phyloP scores from a whole-genome alignment of 2,888 invertebrate genomes.

The Pseudeuparius sepicola region DNA sequence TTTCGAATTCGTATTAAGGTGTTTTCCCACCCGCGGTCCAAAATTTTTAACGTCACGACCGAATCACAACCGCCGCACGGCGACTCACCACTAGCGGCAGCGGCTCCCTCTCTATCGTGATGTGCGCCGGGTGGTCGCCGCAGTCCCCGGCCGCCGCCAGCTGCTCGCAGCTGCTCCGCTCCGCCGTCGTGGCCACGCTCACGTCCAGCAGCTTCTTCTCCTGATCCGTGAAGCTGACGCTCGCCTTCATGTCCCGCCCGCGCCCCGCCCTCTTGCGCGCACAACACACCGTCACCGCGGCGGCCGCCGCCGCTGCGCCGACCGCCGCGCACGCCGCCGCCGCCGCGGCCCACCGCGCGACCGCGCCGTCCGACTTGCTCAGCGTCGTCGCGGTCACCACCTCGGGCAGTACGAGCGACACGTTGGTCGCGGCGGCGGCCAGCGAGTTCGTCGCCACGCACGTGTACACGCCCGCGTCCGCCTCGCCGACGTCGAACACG shows the following conservation, averaged over 20 bases:
- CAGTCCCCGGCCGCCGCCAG: conserved; percentile 50
- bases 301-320: conserved; percentile 46
- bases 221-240: conserved; percentile 78
- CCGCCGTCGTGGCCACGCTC: conserved; percentile 61
- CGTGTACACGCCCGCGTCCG: conserved; percentile 76
- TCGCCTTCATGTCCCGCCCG: conserved; percentile 63
- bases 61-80: too few relatives aligned
- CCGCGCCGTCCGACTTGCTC: conserved; percentile 60
- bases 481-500: conserved; percentile 69
- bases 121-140: conserved; percentile 41
- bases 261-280: conserved; percentile 46
- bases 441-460: conserved; percentile 66
- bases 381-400: conserved; percentile 70
- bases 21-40: conserved; percentile 36
- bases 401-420: conserved; percentile 55
- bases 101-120: conserved; percentile 44
- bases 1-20: too few relatives aligned
- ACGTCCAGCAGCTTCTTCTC: conserved; percentile 78
- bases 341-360: conserved; percentile 60
- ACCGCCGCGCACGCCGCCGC: conserved; percentile 62
- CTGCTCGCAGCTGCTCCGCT: conserved; percentile 42
- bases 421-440: conserved; percentile 50
- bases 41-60: too few relatives aligned
- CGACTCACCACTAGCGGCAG: conserved; percentile 37
- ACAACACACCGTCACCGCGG: conserved; percentile 50